Evolutionary conservation across 1,140 invertebrate genomes (phyloP), one percentile per base, ranked within the genome.

Genomic region (Stenopsyche tienmushanensis): DNA sequence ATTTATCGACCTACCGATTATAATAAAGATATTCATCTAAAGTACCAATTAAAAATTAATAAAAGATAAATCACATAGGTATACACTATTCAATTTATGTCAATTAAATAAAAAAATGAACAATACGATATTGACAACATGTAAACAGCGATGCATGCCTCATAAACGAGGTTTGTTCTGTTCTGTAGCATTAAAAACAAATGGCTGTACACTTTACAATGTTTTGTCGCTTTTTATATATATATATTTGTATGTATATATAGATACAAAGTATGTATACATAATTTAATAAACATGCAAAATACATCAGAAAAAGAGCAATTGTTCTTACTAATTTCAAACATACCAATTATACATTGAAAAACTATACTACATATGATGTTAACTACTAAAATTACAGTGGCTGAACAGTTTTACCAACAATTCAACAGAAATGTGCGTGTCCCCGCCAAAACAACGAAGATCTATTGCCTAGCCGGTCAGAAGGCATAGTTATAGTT

Each of bases 121-220:
- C 20, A 21, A 7, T 42, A 57, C n/a, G 10, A 57, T 42, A 42
- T 57, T 23, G 50, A 50, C 47, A 50, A 42, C 15, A 21, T 58
- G 55, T 25, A 58, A 7, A 41, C 39, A 58, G 42, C 44, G 42
- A 60, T 60, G 57, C 57, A 47, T n/a, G 25, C 57, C 57, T 60
- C 42, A 23, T 41, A 45, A 34, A 34, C 25, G 34, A 60, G 34
- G 25, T n/a, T 20, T 15, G 57, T 60, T 45, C 62, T 64, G 62
- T 55, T 53, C 50, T 42, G 49, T 45, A 45, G 62, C 62, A 44
- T 45, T 29, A 39, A 23, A 64, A 64, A 34, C 45, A 60, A 45
- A 66, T 68, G 62, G 66, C 66, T 68, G 66, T 68, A 68, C 66
- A 68, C 62, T 64, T 64, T 68, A 68, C 66, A 68, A 59, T 59